Percentiles rank a stretch among this genome's conserved stretches.
These are phyloP conservation scores for Eudemis profundana DNA, from an alignment of 2,888 invertebrate species.

Conservation along the genomic window DNA sequence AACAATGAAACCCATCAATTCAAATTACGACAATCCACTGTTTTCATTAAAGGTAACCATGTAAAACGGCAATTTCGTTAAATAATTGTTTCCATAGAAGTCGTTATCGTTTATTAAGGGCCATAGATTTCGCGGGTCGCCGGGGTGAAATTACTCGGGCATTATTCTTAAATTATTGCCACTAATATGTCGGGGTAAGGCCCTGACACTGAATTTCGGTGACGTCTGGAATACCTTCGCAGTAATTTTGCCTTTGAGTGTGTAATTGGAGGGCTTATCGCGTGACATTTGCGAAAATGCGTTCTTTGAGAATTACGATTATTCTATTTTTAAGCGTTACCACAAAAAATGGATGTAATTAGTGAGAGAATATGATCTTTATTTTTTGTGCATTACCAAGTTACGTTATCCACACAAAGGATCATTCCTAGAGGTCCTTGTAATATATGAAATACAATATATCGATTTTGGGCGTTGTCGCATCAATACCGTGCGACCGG, in stretches of 20 bases:
- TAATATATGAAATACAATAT: too few relatives aligned
- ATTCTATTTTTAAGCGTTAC: neutral
- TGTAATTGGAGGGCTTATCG: conserved; percentile 27
- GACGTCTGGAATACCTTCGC: conserved; percentile 47
- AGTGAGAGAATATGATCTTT: neutral
- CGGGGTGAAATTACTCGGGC: conserved; percentile 75
- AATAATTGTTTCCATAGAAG: conserved; percentile 79
- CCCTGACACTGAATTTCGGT: conserved; percentile 61
- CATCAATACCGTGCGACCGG: too few relatives aligned
- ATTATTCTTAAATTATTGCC: conserved; percentile 81
- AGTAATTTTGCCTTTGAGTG: conserved; percentile 23
- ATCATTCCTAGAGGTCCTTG: too few relatives aligned
- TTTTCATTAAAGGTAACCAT: conserved; percentile 74
- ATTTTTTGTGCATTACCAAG: neutral
- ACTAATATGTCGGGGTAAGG: conserved; percentile 77
- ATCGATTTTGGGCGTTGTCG: too few relatives aligned
- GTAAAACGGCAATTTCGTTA: conserved; percentile 77
- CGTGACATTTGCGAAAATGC: conserved; percentile 11
- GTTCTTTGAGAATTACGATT: neutral
- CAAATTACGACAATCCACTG: conserved; percentile 62
- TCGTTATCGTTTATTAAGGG: conserved; percentile 81
- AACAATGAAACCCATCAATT: conserved; percentile 56
- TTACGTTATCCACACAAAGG: neutral
- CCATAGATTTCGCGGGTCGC: conserved; percentile 79
- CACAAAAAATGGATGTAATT: neutral